These are phyloP conservation scores for Xerus rutilus DNA, from an alignment of 2,797 vertebrate species.

Conservation along the genomic window DNA sequence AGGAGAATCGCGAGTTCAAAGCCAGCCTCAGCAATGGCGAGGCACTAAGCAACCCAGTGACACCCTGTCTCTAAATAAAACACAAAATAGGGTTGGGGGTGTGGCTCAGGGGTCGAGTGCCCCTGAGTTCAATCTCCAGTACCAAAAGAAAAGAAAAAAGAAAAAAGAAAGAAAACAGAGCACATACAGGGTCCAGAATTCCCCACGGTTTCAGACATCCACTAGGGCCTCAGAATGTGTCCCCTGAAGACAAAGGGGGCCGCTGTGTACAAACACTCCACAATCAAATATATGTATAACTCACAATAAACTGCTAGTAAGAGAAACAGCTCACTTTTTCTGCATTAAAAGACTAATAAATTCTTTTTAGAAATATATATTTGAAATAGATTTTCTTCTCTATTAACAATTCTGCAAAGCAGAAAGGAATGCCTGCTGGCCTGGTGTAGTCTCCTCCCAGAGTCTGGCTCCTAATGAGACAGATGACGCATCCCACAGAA, in stretches of 20 bases:
- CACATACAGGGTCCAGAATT: background rate
- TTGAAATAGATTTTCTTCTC: background rate
- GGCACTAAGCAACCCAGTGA: too few species aligned
- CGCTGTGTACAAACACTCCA: background rate
- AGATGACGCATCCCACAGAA: background rate
- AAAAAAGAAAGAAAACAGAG: too few species aligned
- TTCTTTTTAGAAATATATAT: background rate
- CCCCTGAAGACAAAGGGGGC: background rate
- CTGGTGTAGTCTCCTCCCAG: background rate
- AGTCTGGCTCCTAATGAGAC: background rate
- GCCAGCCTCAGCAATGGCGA: too few species aligned
- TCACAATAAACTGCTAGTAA: background rate
- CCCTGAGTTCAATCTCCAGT: too few species aligned
- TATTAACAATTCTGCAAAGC: background rate
- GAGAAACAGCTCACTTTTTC: background rate
- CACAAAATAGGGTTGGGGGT: too few species aligned
- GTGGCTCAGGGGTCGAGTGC: too few species aligned
- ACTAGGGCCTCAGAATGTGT: background rate
- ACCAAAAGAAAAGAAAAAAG: too few species aligned
- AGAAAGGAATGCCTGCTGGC: background rate
- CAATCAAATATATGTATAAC: background rate
- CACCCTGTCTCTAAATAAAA: too few species aligned
- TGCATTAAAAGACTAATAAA: rapidly evolving
- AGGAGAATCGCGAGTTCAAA: too few species aligned
- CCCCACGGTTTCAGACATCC: background rate